These are phyloP conservation scores for Erebia palarica DNA, from an alignment of 2,888 invertebrate genomes.

Conservation along the genomic window DNA sequence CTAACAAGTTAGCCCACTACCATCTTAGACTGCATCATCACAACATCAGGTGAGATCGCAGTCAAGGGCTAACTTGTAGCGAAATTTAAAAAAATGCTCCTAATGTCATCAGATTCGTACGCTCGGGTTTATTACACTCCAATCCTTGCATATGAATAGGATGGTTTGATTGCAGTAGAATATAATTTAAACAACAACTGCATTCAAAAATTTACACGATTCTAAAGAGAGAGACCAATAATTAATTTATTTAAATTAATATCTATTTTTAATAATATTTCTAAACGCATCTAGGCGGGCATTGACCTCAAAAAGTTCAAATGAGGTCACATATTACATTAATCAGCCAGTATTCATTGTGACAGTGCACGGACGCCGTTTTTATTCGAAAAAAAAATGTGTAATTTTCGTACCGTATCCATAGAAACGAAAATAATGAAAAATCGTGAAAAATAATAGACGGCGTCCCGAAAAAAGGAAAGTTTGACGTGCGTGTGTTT, in stretches of 20 bases:
- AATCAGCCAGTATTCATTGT: slow-evolving; percentile 14
- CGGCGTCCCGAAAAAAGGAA: slow-evolving; percentile 58
- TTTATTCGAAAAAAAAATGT: slow-evolving; percentile 44
- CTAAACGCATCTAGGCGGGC: slow-evolving; percentile 12
- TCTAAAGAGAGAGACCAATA: no score
- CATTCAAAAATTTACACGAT: no score
- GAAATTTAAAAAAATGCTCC: no score
- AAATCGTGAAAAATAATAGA: slow-evolving; percentile 46
- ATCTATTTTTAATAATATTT: not conserved
- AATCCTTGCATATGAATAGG: no score
- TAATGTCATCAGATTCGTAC: no score
- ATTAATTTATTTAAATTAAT: not conserved
- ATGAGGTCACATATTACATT: slow-evolving; percentile 52
- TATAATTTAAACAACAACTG: no score
- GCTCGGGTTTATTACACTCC: no score
- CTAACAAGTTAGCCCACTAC: no score
- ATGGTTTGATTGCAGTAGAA: no score
- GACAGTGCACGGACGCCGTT: slow-evolving; percentile 10
- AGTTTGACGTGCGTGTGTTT: slow-evolving; percentile 63
- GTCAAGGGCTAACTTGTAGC: no score
- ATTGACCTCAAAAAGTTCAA: slow-evolving; percentile 50
- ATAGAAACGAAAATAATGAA: slow-evolving; percentile 63
- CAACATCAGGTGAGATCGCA: no score
- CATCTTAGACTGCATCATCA: no score
- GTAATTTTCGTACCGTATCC: slow-evolving; percentile 57